Percentiles rank a stretch among this genome's conserved stretches.
Evolutionary conservation across 1,140 invertebrate species (phyloP).

Genomic region (Ceratosolen solmsi): DNA sequence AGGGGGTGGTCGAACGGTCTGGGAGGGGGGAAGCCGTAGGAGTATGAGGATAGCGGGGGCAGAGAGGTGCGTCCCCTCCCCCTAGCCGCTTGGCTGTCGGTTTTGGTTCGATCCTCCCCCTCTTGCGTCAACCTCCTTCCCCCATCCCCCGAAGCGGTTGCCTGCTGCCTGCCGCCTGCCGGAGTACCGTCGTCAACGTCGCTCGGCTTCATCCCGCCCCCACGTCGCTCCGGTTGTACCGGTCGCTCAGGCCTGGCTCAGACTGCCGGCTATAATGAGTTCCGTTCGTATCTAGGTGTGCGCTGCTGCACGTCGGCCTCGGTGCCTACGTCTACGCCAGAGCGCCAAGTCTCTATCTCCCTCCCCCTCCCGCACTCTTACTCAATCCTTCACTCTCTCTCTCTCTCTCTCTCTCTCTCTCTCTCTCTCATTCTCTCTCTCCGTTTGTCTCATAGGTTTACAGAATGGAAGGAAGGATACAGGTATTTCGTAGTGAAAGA

Average conservation of each 20-base stretch:
- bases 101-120: constrained; percentile 46
- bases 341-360: constrained; percentile 10
- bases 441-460: neutral
- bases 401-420: neutral
- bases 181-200: constrained; percentile 40
- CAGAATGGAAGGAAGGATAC: constrained; percentile 28
- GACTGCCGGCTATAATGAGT: neutral
- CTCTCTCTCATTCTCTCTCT: constrained; percentile 19
- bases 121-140: constrained; percentile 36
- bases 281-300: neutral
- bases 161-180: constrained; percentile 1
- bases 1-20: neutral
- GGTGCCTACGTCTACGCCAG: neutral
- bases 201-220: constrained; percentile 1
- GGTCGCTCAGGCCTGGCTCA: neutral
- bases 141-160: constrained; percentile 11
- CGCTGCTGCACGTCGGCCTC: neutral
- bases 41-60: neutral
- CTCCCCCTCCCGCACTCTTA: constrained; percentile 35
- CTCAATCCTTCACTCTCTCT: constrained; percentile 14
- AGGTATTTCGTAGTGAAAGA: constrained; percentile 14
- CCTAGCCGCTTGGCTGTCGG: neutral
- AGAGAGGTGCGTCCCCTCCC: neutral
- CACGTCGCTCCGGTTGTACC: constrained; percentile 31
- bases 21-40: too few species aligned